Evolutionary conservation across 2,797 vertebrate genomes (phyloP), one percentile per base, ranked within the genome.

Genomic region (Crocidura indochinensis): DNA sequence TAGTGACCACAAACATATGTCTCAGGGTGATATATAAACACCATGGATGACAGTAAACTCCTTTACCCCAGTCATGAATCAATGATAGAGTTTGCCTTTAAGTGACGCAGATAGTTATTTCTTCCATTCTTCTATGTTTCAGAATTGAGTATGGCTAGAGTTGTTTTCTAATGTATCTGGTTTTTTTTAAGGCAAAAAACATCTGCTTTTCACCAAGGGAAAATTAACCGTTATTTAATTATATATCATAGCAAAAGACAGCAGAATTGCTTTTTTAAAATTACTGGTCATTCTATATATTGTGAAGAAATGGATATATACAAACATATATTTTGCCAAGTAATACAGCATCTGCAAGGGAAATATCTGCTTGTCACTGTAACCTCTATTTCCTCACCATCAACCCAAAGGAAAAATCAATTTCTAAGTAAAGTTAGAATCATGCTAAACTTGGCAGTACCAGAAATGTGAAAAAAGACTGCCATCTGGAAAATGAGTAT

Each of bases 401-500:
- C 72, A 73, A 77, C 51, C 38, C 56, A 80, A 89, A 92, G 91
- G 67, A 87, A 94, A 94, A 94, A 79, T 89, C 84, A 73, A 81
- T 94, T 95, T 91, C 77, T 74, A 93, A 92, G 90, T 75, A 84
- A 80, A 90, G 92, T 3, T 78, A 20, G 71, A 94, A 87, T 84
- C 38, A 19, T 60, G 74, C 49, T 91, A 73, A 88, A 77, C 60
- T 88, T 93, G 93, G 92, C 78, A 93, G 94, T 47, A 74, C 6
- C 82, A 92, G 72, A 92, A 89, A 91, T 83, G 85, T 84, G 76
- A 86, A 90, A 91, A 94, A 94, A 93, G 92, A 89, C 72, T 81
- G 71, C 92, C 84, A 95, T 95, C 89, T 87, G 92, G 92, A 94
- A 94, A 93, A 96, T 67, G 84, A 95, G 87, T 91, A 92, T 95